Base-by-base conservation (phyloP, 2,888 invertebrate genomes). In the Drosophila birchii region DNA sequence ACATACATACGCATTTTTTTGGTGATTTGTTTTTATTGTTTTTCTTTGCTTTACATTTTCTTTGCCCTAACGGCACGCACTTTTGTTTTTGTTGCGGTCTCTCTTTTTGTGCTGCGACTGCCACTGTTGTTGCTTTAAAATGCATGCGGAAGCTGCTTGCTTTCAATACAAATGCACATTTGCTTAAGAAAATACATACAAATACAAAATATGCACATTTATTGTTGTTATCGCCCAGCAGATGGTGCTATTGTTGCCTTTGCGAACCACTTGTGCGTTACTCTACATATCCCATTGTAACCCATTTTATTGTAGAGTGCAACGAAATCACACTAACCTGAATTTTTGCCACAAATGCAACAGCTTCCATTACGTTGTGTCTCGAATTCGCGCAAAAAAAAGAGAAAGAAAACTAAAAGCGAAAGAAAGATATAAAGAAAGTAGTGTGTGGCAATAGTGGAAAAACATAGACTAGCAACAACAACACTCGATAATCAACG, bases 261-360 rank as follows among this genome's bases (percentile, higher is more conserved):
- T 54, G 67, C 60, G 78, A 80, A 71, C 80, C 78, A 78, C 77
- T 84, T 84, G 79, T 81, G 71, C 58, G 66, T 49, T 49, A 54
- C 64, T 51, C 51, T 49, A 56, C 49, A 45, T 54, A 59, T 51
- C 45, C 51, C 72, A 67, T 59, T 68, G 62, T 75, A 75, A 85
- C 86, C 88, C 80, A 84, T 84, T 87, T 84, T 74, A 66, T 77
- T 51, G 34, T 53, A 23, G 34, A 81, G 76, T 78, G 81, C 74
- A 82, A 77, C 64, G 81, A 88, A 81, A 88, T 86, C 87, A 81
- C 85, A 86, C 86, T 86, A 86, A 86, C 86, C 86, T 86, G 86
- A 77, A 86, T 86, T 81, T 81, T 75, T 75, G 78, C 77, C 80
- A 75, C 79, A 84, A 86, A 81, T 74, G 81, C 76, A 75, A 43